Base-by-base conservation (phyloP, 2,888 invertebrate species). In the Sphaeridia pumilis region DNA sequence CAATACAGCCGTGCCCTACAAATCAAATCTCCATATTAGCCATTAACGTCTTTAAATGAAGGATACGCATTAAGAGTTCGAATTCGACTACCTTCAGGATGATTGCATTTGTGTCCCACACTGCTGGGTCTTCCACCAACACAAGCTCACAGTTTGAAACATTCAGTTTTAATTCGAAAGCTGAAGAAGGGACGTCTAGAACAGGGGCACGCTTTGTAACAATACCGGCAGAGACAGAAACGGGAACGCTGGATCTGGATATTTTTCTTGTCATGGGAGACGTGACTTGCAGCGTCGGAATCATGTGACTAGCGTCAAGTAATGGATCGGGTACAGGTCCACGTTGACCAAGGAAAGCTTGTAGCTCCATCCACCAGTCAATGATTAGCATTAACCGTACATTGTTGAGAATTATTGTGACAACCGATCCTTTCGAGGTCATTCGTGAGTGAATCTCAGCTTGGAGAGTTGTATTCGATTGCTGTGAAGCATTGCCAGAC, bases 81-180 rank as follows among this genome's bases (percentile, higher is more conserved):
- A 31, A 31, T 31, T 14, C 7, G 31, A n/a, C n/a, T 60, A 80
- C 80, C 74, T 85, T 84, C 17, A 94, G 74, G 67, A 97, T 93
- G 12, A 97, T 86, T 1, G 95, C 93, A 70, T 90, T 90, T 1
- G 93, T 87, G 69, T 95, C 92, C 74, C 81, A 78, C 17, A 84
- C 77, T 0, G 87, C 82, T 1, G 87, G 82, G 69, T 94, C 85
- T 70, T 97, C 95, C 1, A 97, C 85, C 31, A 95, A 78, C 28
- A 97, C 89, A 53, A 97, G 75, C 73, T 98, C 94, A 3, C 93
- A 94, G 71, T 95, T 90, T 0, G 90, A 92, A 25, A 95, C 82
- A 71, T 94, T 95, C 51, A 97, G 75, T 70, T 90, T 90, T 31
- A 94, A 74, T 71, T 94, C 93, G 70, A 84, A 77, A 1, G 79